Base-by-base conservation (phyloP, 2,113 vertebrate genomes). In the Dicrurus megarhynchus region DNA sequence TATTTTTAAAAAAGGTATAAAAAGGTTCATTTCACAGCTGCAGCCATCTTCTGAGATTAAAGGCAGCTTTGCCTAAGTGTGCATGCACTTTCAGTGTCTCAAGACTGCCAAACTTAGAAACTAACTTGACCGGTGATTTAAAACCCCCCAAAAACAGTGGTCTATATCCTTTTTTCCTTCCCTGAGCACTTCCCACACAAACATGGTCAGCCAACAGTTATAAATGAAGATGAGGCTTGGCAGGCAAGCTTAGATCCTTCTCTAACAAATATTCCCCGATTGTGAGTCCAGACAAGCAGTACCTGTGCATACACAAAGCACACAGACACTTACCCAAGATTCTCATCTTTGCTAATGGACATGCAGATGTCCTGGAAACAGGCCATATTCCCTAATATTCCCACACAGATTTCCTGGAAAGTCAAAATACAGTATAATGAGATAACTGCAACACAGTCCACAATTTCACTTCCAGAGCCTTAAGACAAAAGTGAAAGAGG, bases 381-480 rank as follows among this genome's bases (percentile, higher is more conserved):
- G 79, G 99, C 98, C 97, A 99, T 99, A 84, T 99, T 99, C 37
- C 99, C 99, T 52, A 99, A 98, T 97, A 99, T 99, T 94, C 99
- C 99, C 76, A 99, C 98, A 93, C 99, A 99, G 69, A 99, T 99
- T 98, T 99, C 99, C 99, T 99, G 97, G 50, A 89, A 96, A 97
- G 70, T 37, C 77, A 97, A 97, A 95, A 92, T 67, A 96, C 7
- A 70, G 32, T 37, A 22, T 13, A 35, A 70, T 89, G 69, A 96
- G 26, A 32, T 6, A 84, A 77, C 41, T 33, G n/a, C 41, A 69
- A 21, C 7, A 10, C 4, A 57, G 33, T 10, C 71, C 42, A 74
- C 6, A 3, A 23, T 27, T 84, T 68, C 22, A 61, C 21, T 81
- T 75, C 46, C 59, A 77, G 41, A 50, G 17, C 18, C 1, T 0